phyloP scores from a whole-genome alignment of 2,888 invertebrate genomes.

The Catocala sponsa region DNA sequence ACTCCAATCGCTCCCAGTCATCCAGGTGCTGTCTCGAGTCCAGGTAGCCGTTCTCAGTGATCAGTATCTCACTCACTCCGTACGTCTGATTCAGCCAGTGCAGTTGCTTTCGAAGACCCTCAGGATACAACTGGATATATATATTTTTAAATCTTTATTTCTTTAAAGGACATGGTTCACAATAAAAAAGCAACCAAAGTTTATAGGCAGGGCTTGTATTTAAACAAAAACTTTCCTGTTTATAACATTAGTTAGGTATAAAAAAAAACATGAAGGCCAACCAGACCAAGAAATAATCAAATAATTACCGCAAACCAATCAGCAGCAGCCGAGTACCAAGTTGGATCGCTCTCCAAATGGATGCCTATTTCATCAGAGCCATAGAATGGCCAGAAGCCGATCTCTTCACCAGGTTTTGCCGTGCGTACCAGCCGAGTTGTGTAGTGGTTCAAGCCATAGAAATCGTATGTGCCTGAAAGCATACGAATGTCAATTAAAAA shows the following conservation, averaged over 20 bases:
- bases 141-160: too few species aligned
- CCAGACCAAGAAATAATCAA: too few species aligned
- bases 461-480: slow-evolving; percentile 54
- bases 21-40: background rate
- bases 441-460: slow-evolving; percentile 54
- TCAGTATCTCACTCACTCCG: slow-evolving; percentile 5
- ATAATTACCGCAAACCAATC: slow-evolving; percentile 36
- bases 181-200: too few species aligned
- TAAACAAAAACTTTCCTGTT: too few species aligned
- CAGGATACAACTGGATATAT: slow-evolving; percentile 3
- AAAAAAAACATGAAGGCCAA: too few species aligned
- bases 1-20: background rate
- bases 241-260: too few species aligned
- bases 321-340: slow-evolving; percentile 27
- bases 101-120: slow-evolving; percentile 9
- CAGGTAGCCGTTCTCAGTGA: slow-evolving; percentile 14
- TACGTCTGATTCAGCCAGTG: slow-evolving; percentile 10
- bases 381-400: slow-evolving; percentile 36
- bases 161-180: too few species aligned
- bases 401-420: slow-evolving; percentile 40
- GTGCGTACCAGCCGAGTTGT: slow-evolving; percentile 44
- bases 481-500: background rate
- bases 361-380: slow-evolving; percentile 44
- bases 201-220: too few species aligned
- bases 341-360: slow-evolving; percentile 23